A percentile compares a stretch with the other conserved stretches of the same genome.
phyloP scores from a whole-genome alignment of 2,113 vertebrate species.

The Camelus bactrianus region DNA sequence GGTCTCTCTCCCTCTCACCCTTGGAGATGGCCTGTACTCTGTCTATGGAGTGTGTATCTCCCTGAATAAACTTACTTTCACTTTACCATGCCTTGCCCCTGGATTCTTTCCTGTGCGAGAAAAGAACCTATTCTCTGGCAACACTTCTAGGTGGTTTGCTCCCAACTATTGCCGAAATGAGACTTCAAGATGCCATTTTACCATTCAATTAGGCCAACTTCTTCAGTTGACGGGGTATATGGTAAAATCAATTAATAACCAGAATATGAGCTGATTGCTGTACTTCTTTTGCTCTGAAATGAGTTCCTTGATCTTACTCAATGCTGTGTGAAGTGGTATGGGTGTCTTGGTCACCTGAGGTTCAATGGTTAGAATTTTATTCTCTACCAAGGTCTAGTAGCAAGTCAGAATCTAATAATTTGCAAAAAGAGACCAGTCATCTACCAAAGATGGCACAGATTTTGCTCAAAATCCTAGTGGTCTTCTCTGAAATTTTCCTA shows the following conservation, averaged over 20 bases:
- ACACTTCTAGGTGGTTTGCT: background rate
- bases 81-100: no score
- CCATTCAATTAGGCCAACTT: background rate
- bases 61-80: no score
- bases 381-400: background rate
- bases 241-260: background rate
- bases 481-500: background rate
- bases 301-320: background rate
- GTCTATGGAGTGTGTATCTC: no score
- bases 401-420: background rate
- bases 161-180: background rate
- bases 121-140: no score
- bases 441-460: background rate
- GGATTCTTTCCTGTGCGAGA: no score
- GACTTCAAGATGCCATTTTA: background rate
- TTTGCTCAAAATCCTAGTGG: background rate
- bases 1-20: no score
- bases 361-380: background rate
- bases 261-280: background rate
- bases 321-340: background rate
- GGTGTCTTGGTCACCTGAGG: background rate
- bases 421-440: background rate
- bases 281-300: background rate
- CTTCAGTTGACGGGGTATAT: background rate
- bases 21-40: no score